Conservation (phyloP, 2,888 invertebrate species). For the Orthonevra nobilis region DNA sequence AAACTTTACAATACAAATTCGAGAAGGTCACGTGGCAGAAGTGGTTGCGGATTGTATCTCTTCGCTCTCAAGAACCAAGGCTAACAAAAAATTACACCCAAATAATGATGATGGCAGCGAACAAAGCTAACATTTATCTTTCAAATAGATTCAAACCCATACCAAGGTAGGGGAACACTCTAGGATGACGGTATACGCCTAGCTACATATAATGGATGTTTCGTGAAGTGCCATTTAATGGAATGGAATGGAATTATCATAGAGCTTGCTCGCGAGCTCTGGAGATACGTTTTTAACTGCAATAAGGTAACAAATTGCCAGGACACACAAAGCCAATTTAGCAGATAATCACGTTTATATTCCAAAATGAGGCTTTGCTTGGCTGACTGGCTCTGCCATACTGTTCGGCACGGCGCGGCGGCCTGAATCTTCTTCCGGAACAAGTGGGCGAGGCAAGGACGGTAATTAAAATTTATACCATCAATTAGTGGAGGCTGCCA, state of each 20-base stretch:
- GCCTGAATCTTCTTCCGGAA: background rate
- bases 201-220: conserved; percentile 61
- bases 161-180: conserved; percentile 23
- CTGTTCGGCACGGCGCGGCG: conserved; percentile 2
- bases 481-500: conserved; percentile 54
- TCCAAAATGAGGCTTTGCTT: conserved; percentile 41
- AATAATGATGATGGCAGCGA: conserved; percentile 55
- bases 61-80: conserved; percentile 19
- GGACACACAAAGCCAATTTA: conserved; percentile 69
- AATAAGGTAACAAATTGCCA: conserved; percentile 68
- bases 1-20: no score
- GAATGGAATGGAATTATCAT: conserved; percentile 69
- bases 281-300: conserved; percentile 60
- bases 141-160: conserved; percentile 42
- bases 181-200: background rate
- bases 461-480: conserved; percentile 65
- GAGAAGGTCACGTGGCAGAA: conserved; percentile 46
- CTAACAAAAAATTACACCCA: conserved; percentile 59
- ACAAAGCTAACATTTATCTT: conserved; percentile 57
- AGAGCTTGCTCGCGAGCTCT: conserved; percentile 42
- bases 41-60: background rate
- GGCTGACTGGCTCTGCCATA: background rate
- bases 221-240: conserved; percentile 66
- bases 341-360: conserved; percentile 67
- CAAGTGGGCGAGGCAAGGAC: conserved; percentile 9